These are phyloP conservation scores for Cladorhizidae sp. DNA, from an alignment of 37 sponge, comb jelly and placozoan species.

Conservation along the genomic window DNA sequence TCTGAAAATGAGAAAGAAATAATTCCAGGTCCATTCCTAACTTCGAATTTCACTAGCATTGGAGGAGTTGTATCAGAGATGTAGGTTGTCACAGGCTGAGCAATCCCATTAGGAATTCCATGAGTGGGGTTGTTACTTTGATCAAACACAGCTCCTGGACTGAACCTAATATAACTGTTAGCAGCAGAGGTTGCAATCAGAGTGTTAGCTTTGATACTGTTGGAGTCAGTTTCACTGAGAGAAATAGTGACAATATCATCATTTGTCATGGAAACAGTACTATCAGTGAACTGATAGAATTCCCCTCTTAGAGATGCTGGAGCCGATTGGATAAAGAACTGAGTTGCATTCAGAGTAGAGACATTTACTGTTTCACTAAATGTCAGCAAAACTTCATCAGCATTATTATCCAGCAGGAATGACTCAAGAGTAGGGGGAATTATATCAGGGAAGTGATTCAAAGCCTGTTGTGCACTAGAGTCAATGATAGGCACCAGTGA, in stretches of 20 bases:
- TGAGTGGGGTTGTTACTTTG: conserved; percentile 41
- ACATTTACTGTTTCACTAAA: conserved; percentile 81
- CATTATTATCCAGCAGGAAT: conserved; percentile 69
- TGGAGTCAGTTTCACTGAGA: conserved; percentile 65
- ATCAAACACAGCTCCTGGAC: conserved; percentile 62
- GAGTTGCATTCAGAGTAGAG: conserved; percentile 26
- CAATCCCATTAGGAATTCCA: conserved; percentile 68
- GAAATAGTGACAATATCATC: conserved; percentile 40
- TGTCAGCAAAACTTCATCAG: conserved; percentile 47
- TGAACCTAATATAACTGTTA: conserved; percentile 70
- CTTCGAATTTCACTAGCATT: conserved; percentile 46
- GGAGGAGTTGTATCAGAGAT: conserved; percentile 65
- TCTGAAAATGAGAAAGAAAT: conserved; percentile 80
- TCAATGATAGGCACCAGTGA: conserved; percentile 33
- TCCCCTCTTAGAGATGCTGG: conserved; percentile 2
- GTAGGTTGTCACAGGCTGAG: conserved; percentile 31
- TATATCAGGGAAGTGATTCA: conserved; percentile 60
- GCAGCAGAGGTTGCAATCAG: conserved; percentile 54
- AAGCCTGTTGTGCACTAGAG: conserved; percentile 37
- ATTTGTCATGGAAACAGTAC: conserved; percentile 19
- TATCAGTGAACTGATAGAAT: conserved; percentile 50
- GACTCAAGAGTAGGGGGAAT: conserved; percentile 66
- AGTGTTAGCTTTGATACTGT: conserved; percentile 75
- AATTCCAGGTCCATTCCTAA: conserved; percentile 61
- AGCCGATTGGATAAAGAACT: conserved; percentile 53